A percentile compares a stretch with the other conserved stretches of the same genome.
Conservation (phyloP, 2,113 vertebrate genomes). For the Aptenodytes patagonicus region DNA sequence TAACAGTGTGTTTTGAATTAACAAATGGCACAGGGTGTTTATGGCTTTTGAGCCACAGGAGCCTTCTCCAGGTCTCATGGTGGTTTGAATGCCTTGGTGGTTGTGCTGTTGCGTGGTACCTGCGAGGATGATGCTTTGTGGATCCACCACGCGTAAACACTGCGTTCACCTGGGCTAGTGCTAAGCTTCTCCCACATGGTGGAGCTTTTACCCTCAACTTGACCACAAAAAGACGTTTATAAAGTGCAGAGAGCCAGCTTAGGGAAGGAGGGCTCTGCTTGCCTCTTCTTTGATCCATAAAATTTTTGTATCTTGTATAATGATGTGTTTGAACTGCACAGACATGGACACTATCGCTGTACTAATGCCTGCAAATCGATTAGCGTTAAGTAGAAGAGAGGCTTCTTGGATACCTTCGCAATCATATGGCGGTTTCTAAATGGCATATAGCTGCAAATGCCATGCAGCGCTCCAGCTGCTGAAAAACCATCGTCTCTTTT, state of each 20-base stretch:
- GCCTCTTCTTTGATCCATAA: neutral
- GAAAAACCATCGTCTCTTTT: neutral
- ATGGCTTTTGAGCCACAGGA: neutral
- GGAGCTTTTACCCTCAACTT: conserved; percentile 63
- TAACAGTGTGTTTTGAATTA: neutral
- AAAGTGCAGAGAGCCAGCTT: neutral
- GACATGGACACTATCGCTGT: neutral
- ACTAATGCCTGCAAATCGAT: neutral
- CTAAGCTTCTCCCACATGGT: conserved; percentile 66
- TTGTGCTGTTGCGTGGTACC: neutral
- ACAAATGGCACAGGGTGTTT: rapidly evolving
- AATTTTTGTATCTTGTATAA: rapidly evolving
- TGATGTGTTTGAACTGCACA: neutral
- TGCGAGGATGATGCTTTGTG: neutral
- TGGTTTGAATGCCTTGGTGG: too few species aligned
- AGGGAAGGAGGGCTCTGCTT: neutral
- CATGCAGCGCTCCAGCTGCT: neutral
- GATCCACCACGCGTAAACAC: neutral
- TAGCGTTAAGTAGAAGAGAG: neutral
- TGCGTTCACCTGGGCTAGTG: conserved; percentile 3
- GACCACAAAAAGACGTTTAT: conserved; percentile 30
- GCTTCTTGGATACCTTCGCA: neutral
- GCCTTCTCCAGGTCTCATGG: rapidly evolving
- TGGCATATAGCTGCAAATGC: neutral
- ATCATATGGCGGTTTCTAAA: rapidly evolving